A percentile compares a stretch with the other conserved stretches of the same genome.
Conservation (phyloP, 2,888 invertebrate species). For the Parochlus steinenii region DNA sequence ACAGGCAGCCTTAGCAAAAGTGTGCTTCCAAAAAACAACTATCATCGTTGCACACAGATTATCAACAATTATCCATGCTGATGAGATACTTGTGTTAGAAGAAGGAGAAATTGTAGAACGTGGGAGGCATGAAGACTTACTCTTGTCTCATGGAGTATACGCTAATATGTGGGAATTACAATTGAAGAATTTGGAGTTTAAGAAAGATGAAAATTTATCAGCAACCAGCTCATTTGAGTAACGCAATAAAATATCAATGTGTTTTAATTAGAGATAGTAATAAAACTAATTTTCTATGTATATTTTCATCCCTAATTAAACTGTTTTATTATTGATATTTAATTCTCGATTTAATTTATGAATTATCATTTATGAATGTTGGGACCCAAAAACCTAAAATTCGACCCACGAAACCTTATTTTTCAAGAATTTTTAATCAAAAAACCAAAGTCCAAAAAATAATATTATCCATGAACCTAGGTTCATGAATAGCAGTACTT, state of each 20-base stretch:
- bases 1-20: slow-evolving; percentile 33
- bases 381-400: too few relatives aligned
- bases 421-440: too few relatives aligned
- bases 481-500: too few relatives aligned
- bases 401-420: too few relatives aligned
- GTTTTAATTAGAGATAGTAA: slow-evolving; percentile 6
- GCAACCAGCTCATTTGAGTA: slow-evolving; percentile 1
- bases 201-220: not conserved
- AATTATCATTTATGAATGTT: too few relatives aligned
- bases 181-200: slow-evolving; percentile 32
- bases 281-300: too few relatives aligned
- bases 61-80: slow-evolving; percentile 87
- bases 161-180: slow-evolving; percentile 90
- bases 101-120: slow-evolving; percentile 85
- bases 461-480: too few relatives aligned
- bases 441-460: too few relatives aligned
- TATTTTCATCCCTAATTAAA: too few relatives aligned
- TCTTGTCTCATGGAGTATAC: slow-evolving; percentile 50
- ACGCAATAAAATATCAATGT: slow-evolving; percentile 5
- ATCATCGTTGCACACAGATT: slow-evolving; percentile 88
- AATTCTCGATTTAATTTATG: too few relatives aligned
- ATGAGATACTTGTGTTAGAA: slow-evolving; percentile 82
- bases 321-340: too few relatives aligned
- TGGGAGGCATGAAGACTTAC: slow-evolving; percentile 42
- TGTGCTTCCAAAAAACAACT: slow-evolving; percentile 47